Conservation (phyloP, 2,888 invertebrate genomes). For the Dorcus hopei region DNA sequence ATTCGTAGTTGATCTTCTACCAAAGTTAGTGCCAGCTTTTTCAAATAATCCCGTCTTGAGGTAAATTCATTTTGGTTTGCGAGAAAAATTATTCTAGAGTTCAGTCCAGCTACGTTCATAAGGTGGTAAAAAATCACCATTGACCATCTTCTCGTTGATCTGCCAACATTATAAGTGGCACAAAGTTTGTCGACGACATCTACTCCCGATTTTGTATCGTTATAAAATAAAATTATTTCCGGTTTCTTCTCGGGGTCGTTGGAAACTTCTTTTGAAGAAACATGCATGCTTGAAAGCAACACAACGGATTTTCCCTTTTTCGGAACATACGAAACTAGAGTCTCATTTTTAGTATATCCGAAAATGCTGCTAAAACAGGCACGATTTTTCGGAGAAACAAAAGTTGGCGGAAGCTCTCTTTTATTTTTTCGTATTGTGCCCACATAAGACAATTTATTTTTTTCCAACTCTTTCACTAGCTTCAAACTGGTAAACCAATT, state of each 20-base stretch:
- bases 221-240: slow-evolving; percentile 16
- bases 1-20: slow-evolving; percentile 3
- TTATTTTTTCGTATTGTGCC: slow-evolving; percentile 22
- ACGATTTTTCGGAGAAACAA: slow-evolving; percentile 17
- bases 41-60: slow-evolving; percentile 1
- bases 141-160: slow-evolving; percentile 18
- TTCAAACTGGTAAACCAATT: slow-evolving; percentile 31
- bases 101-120: slow-evolving; percentile 8
- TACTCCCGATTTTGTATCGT: slow-evolving; percentile 13
- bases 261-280: not conserved
- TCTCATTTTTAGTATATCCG: slow-evolving; percentile 24
- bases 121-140: slow-evolving; percentile 17
- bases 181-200: slow-evolving; percentile 18
- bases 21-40: slow-evolving; percentile 6
- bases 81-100: slow-evolving; percentile 8
- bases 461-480: slow-evolving; percentile 14
- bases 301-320: slow-evolving; percentile 20
- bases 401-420: slow-evolving; percentile 16
- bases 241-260: slow-evolving; percentile 7
- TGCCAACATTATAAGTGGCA: slow-evolving; percentile 10
- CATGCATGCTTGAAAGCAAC: slow-evolving; percentile 4
- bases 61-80: slow-evolving; percentile 6
- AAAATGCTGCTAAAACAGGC: slow-evolving; percentile 12
- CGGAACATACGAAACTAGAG: slow-evolving; percentile 32
- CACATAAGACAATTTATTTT: slow-evolving; percentile 16